Evolutionary conservation across 2,888 invertebrate genomes (phyloP).

Genomic region (Flexamia atlantica): DNA sequence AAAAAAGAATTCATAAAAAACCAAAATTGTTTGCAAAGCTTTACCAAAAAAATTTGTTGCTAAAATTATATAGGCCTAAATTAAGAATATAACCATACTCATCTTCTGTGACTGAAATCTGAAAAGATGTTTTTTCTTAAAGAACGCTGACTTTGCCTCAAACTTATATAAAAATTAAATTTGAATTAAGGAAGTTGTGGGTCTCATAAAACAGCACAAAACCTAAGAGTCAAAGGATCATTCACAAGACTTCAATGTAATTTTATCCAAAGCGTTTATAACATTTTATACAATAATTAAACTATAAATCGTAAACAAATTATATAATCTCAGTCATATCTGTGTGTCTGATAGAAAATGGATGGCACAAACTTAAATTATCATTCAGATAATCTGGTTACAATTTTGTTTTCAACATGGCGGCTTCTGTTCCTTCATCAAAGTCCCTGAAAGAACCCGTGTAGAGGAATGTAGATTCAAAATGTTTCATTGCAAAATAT

Average conservation of each 20-base stretch:
- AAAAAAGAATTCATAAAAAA: no score
- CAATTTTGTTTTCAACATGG: slow-evolving; percentile 39
- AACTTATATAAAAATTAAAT: no score
- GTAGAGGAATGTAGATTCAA: slow-evolving; percentile 14
- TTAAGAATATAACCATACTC: no score
- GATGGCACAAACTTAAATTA: slow-evolving; percentile 14
- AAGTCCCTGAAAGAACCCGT: slow-evolving; percentile 22
- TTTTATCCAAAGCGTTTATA: neutral
- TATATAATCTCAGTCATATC: slow-evolving; percentile 8
- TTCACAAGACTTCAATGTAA: neutral
- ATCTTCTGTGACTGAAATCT: no score
- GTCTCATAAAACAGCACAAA: no score
- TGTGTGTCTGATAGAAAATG: neutral
- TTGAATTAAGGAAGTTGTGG: no score
- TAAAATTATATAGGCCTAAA: no score
- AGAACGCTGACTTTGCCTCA: no score
- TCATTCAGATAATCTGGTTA: neutral
- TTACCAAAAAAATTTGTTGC: no score
- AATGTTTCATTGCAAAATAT: neutral
- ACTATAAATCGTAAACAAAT: neutral
- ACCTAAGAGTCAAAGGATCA: no score
- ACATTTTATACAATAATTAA: slow-evolving; percentile 8
- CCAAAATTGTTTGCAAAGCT: no score
- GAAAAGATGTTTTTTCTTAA: no score
- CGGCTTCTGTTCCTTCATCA: slow-evolving; percentile 30